Evolutionary conservation across 2,797 vertebrate species (phyloP).

Genomic region (Falco cherrug): DNA sequence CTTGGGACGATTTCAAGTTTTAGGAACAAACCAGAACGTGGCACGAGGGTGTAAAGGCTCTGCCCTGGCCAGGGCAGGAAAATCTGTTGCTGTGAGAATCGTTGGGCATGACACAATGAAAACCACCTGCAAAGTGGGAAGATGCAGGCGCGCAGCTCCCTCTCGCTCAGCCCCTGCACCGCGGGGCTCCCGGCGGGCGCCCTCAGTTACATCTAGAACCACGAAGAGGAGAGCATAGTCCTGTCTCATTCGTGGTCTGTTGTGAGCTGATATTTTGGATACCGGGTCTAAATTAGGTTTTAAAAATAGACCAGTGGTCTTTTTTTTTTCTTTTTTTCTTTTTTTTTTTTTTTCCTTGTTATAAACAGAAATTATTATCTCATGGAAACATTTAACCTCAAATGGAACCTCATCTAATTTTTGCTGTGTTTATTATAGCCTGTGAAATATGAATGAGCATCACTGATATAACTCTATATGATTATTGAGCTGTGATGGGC

Average conservation of each 20-base stretch:
- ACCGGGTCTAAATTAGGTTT: slow-evolving; percentile 37
- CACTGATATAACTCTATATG: background rate
- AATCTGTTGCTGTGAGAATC: background rate
- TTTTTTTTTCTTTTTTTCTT: background rate
- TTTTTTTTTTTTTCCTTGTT: background rate
- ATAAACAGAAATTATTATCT: slow-evolving; percentile 68
- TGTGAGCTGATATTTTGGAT: slow-evolving; percentile 51
- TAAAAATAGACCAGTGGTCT: slow-evolving; percentile 40
- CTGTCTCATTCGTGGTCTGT: slow-evolving; percentile 12
- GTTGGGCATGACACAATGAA: background rate
- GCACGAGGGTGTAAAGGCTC: background rate
- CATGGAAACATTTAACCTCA: slow-evolving; percentile 71
- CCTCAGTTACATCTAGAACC: background rate
- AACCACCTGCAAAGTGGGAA: background rate
- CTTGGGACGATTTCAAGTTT: background rate
- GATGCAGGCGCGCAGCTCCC: background rate
- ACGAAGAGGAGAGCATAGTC: background rate
- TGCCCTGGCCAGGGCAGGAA: background rate
- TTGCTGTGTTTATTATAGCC: slow-evolving; percentile 63
- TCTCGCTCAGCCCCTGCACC: background rate
- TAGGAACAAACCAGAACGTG: rapidly evolving
- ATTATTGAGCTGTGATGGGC: background rate
- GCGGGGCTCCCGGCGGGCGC: rapidly evolving
- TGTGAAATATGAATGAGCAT: slow-evolving; percentile 47
- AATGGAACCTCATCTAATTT: slow-evolving; percentile 58